Evolutionary conservation across 2,797 vertebrate species (phyloP).

Genomic region (Lophotriccus pileatus): DNA sequence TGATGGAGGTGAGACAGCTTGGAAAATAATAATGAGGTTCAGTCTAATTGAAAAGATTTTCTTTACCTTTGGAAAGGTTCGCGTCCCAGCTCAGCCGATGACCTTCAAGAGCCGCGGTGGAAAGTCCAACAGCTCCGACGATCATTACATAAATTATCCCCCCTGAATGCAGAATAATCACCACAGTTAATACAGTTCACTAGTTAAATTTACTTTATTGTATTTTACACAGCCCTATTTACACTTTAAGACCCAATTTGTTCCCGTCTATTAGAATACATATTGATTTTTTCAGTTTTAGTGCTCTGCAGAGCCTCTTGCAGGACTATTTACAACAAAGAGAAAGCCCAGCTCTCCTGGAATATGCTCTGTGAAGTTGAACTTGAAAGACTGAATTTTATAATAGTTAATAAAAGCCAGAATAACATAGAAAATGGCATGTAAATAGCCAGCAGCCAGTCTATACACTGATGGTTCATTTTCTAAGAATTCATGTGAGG

Average conservation of each 20-base stretch:
- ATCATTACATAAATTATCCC: constrained; percentile 3
- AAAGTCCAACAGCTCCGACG: background rate
- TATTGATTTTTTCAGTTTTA: constrained; percentile 50
- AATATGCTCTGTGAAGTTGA: background rate
- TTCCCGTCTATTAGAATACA: constrained; percentile 24
- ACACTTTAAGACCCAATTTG: constrained; percentile 29
- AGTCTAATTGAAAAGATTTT: constrained; percentile 29
- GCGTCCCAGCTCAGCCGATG: background rate
- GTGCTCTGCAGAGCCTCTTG: background rate
- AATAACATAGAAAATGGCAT: background rate
- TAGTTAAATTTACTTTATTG: constrained; percentile 51
- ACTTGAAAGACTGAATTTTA: background rate
- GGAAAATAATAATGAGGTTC: background rate
- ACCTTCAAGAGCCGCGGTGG: background rate
- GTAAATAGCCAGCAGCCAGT: background rate
- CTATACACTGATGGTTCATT: background rate
- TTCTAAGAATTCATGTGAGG: background rate
- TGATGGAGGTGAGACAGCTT: background rate
- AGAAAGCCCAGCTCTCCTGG: background rate
- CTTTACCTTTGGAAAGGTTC: constrained; percentile 34
- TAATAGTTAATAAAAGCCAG: background rate
- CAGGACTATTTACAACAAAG: background rate
- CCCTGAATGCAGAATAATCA: background rate
- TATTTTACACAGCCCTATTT: constrained; percentile 34
- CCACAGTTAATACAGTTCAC: constrained; percentile 12